Evolutionary conservation across 2,113 vertebrate genomes (phyloP).

Genomic region (Antigone vipio): DNA sequence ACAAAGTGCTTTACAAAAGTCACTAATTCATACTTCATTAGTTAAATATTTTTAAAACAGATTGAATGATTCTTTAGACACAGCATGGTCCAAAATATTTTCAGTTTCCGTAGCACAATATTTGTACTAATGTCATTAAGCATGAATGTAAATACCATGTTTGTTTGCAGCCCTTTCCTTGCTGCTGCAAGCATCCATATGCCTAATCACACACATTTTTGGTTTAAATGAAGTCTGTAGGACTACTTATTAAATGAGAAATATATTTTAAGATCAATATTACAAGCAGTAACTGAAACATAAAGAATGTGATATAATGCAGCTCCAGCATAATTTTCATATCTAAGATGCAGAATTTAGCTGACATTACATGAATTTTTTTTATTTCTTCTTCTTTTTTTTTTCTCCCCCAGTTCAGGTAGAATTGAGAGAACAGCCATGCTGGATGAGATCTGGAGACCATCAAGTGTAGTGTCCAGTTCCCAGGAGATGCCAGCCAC

Average conservation of each 20-base stretch:
- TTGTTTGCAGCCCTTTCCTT: neutral
- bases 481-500: neutral
- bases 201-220: neutral
- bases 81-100: neutral
- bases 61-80: neutral
- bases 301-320: neutral
- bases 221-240: neutral
- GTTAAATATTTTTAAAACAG: neutral
- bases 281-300: neutral
- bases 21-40: neutral
- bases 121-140: neutral
- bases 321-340: neutral
- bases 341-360: neutral
- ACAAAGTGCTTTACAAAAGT: neutral
- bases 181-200: neutral
- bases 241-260: neutral
- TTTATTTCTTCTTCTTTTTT: too few relatives aligned
- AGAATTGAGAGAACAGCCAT: neutral
- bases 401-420: neutral
- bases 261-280: neutral
- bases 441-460: neutral
- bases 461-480: neutral
- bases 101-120: neutral
- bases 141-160: neutral
- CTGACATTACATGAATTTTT: neutral